Evolutionary conservation across 2,888 invertebrate genomes (phyloP), one percentile per base, ranked within the genome.

Genomic region (Laothoe populi): DNA sequence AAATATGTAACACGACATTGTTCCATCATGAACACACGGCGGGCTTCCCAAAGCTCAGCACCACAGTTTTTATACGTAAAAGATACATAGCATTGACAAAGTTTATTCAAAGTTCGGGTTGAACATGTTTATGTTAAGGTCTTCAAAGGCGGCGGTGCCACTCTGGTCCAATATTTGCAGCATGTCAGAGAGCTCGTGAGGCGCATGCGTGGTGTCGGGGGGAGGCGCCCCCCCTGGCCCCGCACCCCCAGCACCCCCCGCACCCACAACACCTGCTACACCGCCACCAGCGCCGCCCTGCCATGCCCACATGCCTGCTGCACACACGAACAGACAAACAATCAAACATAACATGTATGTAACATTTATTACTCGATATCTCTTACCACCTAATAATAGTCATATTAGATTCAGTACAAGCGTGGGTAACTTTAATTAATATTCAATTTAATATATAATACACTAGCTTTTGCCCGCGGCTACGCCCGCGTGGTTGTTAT

Each of bases 111-210:
- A 92, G 81, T 84, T 91, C 74, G 97, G 95, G 84, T 96, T 97
- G 87, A 98, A 98, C 97, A 98, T 98, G 78, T 95, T 95, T 73
- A 98, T 94, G 81, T 96, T 96, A 77, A 98, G 94, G 87, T 98
- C 98, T 84, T 98, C 98, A 84, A 98, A 98, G 31, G 97, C 95
- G 63, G 96, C 94, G 44, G 96, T 94, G 59, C 95, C 96, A 75
- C 96, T 95, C 84, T 97, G 97, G 88, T 98, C 97, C 63, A 98
- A 92, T 95, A 98, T 98, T 89, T 98, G 98, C 76, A 98, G 93
- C 98, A 98, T 98, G 79, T 98, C 98, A 16, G 97, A 96, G 63
- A 98, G 94, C 90, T 98, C 98, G 69, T 93, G 94, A 45, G 95
- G 95, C 46, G 94, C 94, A 63, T 95, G 94, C 40, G 84, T 78